Conservation (phyloP, 2,113 vertebrate genomes). For the Eptesicus fuscus region DNA sequence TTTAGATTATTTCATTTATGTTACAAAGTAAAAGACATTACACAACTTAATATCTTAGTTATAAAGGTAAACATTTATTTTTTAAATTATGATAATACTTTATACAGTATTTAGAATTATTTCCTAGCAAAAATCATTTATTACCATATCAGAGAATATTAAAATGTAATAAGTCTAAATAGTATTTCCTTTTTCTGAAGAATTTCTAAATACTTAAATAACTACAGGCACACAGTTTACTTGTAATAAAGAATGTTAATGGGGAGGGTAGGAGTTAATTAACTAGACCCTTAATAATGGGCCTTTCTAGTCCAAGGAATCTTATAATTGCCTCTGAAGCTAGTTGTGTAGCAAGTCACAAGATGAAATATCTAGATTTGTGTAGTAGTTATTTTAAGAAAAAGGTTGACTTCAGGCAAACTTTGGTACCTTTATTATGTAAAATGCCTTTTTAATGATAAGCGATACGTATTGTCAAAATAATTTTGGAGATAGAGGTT, state of each 20-base stretch:
- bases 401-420: conserved; percentile 55
- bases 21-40: background rate
- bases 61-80: conserved; percentile 36
- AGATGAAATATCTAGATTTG: conserved; percentile 53
- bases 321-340: conserved; percentile 51
- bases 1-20: conserved; percentile 39
- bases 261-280: conserved; percentile 61
- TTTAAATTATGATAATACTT: background rate
- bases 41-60: background rate
- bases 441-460: conserved; percentile 50
- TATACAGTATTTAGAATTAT: background rate
- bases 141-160: conserved; percentile 21
- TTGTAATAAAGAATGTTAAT: conserved; percentile 57
- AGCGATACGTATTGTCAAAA: background rate
- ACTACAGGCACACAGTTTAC: background rate
- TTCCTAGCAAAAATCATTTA: conserved; percentile 27
- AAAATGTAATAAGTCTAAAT: conserved; percentile 37
- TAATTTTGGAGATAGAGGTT: background rate
- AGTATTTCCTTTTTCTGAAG: conserved; percentile 17
- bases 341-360: conserved; percentile 46
- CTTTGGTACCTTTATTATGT: conserved; percentile 38
- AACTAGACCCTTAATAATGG: conserved; percentile 60
- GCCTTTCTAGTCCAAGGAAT: conserved; percentile 55
- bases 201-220: conserved; percentile 48
- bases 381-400: conserved; percentile 31